Conservation (phyloP, 2,113 vertebrate species). For the Acanthochromis polyacanthus region DNA sequence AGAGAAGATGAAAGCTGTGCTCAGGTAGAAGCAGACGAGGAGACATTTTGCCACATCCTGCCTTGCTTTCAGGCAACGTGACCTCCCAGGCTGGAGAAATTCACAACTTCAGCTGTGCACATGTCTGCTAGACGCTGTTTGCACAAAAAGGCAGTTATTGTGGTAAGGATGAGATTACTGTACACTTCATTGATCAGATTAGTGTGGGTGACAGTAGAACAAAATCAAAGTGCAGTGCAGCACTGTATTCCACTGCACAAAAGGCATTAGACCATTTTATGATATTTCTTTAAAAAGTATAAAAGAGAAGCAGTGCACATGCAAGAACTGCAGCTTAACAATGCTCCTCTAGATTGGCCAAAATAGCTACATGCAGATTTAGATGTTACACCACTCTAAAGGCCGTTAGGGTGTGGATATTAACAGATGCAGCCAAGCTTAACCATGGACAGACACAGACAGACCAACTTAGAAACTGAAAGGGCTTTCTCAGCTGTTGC, state of each 20-base stretch:
- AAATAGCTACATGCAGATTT: conserved; percentile 54
- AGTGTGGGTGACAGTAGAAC: conserved; percentile 2
- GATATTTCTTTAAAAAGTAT: not conserved
- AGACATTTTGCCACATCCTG: conserved; percentile 79
- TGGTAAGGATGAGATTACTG: conserved; percentile 48
- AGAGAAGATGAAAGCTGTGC: conserved; percentile 59
- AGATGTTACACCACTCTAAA: conserved; percentile 47
- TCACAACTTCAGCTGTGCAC: conserved; percentile 29
- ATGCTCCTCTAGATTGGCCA: conserved; percentile 25
- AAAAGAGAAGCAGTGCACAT: not conserved
- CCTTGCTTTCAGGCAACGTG: conserved; percentile 32
- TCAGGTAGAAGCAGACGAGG: conserved; percentile 56
- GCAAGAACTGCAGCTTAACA: conserved; percentile 21
- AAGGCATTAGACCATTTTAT: too few species aligned
- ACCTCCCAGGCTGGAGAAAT: conserved; percentile 41
- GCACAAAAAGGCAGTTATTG: conserved; percentile 38
- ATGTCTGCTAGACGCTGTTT: conserved; percentile 18
- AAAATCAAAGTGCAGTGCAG: not conserved
- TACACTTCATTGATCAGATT: conserved; percentile 3
- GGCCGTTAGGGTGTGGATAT: conserved; percentile 51
- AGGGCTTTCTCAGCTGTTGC: conserved; percentile 75
- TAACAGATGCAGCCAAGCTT: conserved; percentile 67
- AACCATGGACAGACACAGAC: conserved; percentile 58
- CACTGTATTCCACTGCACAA: not conserved
- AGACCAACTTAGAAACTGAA: conserved; percentile 64